A percentile compares a stretch with the other conserved stretches of the same genome.
Conservation (phyloP, 2,888 invertebrate species). For the Unio delphinus region DNA sequence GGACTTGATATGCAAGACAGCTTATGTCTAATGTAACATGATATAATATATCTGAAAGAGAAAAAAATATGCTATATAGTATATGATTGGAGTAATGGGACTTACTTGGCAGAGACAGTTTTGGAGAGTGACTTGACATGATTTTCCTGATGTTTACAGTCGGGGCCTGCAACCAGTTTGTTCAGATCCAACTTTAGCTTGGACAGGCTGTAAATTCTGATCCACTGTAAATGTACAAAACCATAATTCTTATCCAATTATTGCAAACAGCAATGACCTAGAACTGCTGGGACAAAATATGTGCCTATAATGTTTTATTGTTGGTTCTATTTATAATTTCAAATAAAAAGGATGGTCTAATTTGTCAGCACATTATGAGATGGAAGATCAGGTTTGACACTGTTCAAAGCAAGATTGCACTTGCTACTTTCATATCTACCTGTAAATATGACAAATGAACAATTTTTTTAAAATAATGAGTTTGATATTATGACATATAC, state of each 20-base stretch:
- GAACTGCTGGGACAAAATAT: too few relatives aligned
- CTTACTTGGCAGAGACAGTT: conserved; percentile 68
- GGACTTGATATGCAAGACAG: background rate
- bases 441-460: too few relatives aligned
- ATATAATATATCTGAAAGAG: background rate
- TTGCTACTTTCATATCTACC: too few relatives aligned
- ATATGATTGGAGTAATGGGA: background rate
- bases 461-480: too few relatives aligned
- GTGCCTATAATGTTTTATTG: too few relatives aligned
- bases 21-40: background rate
- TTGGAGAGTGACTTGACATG: conserved; percentile 64
- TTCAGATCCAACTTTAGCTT: conserved; percentile 69
- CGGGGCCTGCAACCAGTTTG: conserved; percentile 68
- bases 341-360: too few relatives aligned
- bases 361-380: too few relatives aligned
- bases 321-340: too few relatives aligned
- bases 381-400: too few relatives aligned
- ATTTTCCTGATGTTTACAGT: conserved; percentile 68
- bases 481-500: too few relatives aligned
- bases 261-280: background rate
- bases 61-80: background rate
- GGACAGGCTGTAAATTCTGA: conserved; percentile 66
- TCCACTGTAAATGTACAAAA: conserved; percentile 57
- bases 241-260: too few relatives aligned
- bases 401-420: too few relatives aligned